Evolutionary conservation across 2,113 vertebrate species (phyloP).

Genomic region (Diglossa brunneiventris): DNA sequence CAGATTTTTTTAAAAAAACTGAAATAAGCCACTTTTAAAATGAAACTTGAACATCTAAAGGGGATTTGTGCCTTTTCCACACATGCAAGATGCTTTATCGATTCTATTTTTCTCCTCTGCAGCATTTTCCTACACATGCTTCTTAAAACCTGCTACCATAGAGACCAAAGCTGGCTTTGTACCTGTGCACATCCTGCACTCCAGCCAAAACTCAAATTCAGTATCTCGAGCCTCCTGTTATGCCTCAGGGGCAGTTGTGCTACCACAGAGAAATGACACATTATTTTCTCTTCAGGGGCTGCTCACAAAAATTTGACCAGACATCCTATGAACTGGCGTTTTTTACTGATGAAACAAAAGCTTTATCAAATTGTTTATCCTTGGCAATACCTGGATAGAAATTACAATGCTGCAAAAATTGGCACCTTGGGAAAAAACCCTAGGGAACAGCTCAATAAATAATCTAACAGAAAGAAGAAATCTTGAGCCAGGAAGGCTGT

Average conservation of each 20-base stretch:
- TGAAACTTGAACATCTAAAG: slow-evolving; percentile 45
- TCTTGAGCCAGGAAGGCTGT: neutral
- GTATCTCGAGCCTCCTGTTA: neutral
- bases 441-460: neutral
- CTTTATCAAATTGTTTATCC: neutral
- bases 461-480: neutral
- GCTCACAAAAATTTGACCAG: neutral
- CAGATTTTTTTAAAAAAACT: slow-evolving; percentile 33
- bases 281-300: neutral
- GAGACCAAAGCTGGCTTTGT: neutral
- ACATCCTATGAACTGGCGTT: neutral
- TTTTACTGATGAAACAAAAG: neutral
- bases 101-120: neutral
- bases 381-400: neutral
- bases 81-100: slow-evolving; percentile 14
- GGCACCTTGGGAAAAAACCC: neutral
- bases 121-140: neutral
- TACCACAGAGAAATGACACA: neutral
- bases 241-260: neutral
- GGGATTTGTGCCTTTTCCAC: neutral
- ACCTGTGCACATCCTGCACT: neutral
- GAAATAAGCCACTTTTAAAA: slow-evolving; percentile 52
- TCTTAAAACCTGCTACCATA: neutral
- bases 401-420: neutral
- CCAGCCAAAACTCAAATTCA: neutral